Base-by-base conservation (phyloP, 2,113 vertebrate genomes). In the Eulacestoma nigropectus region DNA sequence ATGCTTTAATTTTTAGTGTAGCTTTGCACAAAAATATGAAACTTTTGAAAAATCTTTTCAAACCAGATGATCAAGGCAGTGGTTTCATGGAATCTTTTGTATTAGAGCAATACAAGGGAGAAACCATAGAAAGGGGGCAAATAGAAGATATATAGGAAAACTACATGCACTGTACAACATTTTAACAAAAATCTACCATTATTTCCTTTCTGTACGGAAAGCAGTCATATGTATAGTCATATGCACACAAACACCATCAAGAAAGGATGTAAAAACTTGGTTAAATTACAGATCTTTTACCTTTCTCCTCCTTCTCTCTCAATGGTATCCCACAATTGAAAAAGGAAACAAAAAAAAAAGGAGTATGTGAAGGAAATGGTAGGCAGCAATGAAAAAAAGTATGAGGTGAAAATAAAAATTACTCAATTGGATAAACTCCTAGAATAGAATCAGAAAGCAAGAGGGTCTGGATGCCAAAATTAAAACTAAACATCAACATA, bases 81-180 rank as follows among this genome's bases (percentile, higher is more conserved):
- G 37, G 11, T 46, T 81, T 55, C 47, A 7, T 25, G 20, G 50
- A 77, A 81, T 26, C 12, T 68, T 82, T 68, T 59, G 10, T 27
- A 68, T 67, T 32, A 47, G 11, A 90, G 35, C 46, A 64, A 46
- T 30, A 55, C 8, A 78, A 74, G 13, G 13, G 39, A 79, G 41
- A 92, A 87, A 90, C 5, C 42, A 65, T 1, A 88, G 4, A 15
- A 85, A 53, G 25, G 7, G 19, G 13, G 29, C 2, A 87, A 86
- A 77, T 8, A 42, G 7, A 87, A 87, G 6, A 70, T 27, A 46
- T 1, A 41, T 27, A 78, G 19, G 5, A 89, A 84, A 90, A 69
- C 5, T 67, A 52, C 7, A 74, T 0, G 16, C 10, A 55, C 8
- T 1, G 1, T 39, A 22, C 6, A 74, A 60, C 4, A 53, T 62